Conservation (phyloP, 2,888 invertebrate species). For the Nomada ruficornis region DNA sequence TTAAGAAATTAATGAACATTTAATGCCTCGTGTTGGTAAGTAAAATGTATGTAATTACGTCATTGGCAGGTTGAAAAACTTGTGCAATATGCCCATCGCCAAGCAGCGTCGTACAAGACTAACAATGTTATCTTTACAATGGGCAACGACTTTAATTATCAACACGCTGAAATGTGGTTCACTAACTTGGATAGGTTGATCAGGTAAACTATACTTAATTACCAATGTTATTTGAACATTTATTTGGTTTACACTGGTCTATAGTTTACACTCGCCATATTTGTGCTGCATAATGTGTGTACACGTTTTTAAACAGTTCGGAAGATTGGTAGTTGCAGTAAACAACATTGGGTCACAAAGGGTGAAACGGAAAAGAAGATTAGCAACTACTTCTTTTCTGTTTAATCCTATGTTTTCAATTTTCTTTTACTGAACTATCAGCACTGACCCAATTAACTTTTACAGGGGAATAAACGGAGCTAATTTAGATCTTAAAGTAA, state of each 20-base stretch:
- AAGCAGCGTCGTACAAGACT: slow-evolving; percentile 86
- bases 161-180: slow-evolving; percentile 91
- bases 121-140: slow-evolving; percentile 94
- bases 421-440: no score
- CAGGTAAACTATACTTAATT: slow-evolving; percentile 84
- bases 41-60: slow-evolving; percentile 27
- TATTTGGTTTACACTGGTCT: background rate
- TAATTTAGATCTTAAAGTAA: no score
- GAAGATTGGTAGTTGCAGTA: no score
- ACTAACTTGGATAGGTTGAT: slow-evolving; percentile 95
- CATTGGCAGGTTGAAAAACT: slow-evolving; percentile 86
- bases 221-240: background rate
- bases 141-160: slow-evolving; percentile 97
- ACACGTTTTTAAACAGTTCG: no score
- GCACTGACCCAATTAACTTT: no score
- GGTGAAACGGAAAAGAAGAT: no score
- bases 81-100: slow-evolving; percentile 85
- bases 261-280: no score
- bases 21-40: slow-evolving; percentile 43
- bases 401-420: no score
- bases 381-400: no score
- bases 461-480: no score
- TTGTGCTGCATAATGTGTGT: no score
- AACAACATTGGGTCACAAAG: no score
- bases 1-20: background rate